These are phyloP conservation scores for Anser brachyrhynchus DNA, from an alignment of 2,113 vertebrate species.

Conservation along the genomic window DNA sequence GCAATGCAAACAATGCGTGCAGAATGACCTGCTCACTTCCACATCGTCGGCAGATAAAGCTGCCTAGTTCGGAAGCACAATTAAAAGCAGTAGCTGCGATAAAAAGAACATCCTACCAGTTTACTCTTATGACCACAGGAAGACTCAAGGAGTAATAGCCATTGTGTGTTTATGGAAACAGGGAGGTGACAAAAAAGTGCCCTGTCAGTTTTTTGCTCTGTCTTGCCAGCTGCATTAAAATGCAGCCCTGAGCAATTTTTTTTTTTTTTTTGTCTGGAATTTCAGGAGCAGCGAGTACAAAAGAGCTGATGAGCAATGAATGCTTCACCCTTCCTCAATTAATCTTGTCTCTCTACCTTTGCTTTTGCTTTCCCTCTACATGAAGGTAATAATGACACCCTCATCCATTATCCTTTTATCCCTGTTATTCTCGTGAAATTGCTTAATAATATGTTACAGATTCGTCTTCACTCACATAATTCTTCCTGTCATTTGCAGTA, in stretches of 20 bases:
- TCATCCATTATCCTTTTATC: slow-evolving; percentile 99
- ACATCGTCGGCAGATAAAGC: background rate
- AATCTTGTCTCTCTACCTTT: slow-evolving; percentile 98
- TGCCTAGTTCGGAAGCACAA: slow-evolving; percentile 14
- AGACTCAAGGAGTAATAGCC: slow-evolving; percentile 33
- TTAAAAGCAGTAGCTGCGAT: slow-evolving; percentile 23
- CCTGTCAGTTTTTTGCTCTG: slow-evolving; percentile 75
- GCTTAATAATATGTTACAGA: slow-evolving; percentile 98
- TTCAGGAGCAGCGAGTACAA: slow-evolving; percentile 81
- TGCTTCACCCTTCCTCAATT: slow-evolving; percentile 92
- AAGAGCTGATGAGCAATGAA: slow-evolving; percentile 96
- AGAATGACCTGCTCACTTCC: slow-evolving; percentile 2
- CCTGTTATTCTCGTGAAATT: slow-evolving; percentile 94
- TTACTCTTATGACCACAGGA: slow-evolving; percentile 36
- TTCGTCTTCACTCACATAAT: slow-evolving; percentile 94
- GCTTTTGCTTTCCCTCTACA: slow-evolving; percentile 88
- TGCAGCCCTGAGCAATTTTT: slow-evolving; percentile 73
- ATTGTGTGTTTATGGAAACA: slow-evolving; percentile 53
- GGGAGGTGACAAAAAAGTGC: slow-evolving; percentile 76
- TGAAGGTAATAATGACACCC: slow-evolving; percentile 93
- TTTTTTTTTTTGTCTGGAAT: slow-evolving; percentile 73
- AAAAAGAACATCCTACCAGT: slow-evolving; percentile 1
- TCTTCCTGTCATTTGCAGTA: slow-evolving; percentile 95
- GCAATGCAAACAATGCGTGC: slow-evolving; percentile 14
- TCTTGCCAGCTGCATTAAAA: slow-evolving; percentile 77